These are phyloP conservation scores for Gouania willdenowi DNA, from an alignment of 2,797 vertebrate genomes.

Conservation along the genomic window DNA sequence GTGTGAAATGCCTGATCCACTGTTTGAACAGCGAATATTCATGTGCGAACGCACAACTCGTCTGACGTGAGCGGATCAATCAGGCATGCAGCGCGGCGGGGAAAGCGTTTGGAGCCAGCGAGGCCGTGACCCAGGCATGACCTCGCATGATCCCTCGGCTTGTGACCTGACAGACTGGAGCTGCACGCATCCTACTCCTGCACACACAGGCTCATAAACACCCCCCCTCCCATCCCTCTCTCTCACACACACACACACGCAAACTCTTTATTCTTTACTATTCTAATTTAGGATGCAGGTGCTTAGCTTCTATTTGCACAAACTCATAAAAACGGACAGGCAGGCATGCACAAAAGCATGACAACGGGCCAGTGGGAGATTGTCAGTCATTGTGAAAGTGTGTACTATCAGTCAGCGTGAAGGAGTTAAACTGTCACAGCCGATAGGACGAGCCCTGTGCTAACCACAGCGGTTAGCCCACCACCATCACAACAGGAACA, in stretches of 20 bases:
- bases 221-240: no score
- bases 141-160: conserved; percentile 33
- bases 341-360: conserved; percentile 12
- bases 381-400: conserved; percentile 58
- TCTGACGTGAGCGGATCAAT: conserved; percentile 48
- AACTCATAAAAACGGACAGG: conserved; percentile 1
- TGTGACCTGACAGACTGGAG: conserved; percentile 35
- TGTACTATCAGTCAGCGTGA: conserved; percentile 26
- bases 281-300: conserved; percentile 7
- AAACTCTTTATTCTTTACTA: conserved; percentile 4
- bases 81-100: conserved; percentile 17
- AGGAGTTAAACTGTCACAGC: conserved; percentile 51
- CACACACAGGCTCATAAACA: not conserved
- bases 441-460: conserved; percentile 32
- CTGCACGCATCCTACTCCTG: not conserved
- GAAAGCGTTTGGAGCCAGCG: conserved; percentile 31
- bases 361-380: no score
- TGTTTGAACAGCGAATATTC: conserved; percentile 13
- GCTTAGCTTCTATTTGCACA: conserved; percentile 11
- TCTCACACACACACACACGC: not conserved
- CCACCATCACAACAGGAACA: conserved; percentile 42
- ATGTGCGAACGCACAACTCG: not conserved
- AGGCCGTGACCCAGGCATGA: conserved; percentile 51
- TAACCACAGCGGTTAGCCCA: conserved; percentile 40
- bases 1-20: conserved; percentile 28